phyloP scores from a whole-genome alignment of 2,888 invertebrate genomes.

The Polylopha cassiicola region DNA sequence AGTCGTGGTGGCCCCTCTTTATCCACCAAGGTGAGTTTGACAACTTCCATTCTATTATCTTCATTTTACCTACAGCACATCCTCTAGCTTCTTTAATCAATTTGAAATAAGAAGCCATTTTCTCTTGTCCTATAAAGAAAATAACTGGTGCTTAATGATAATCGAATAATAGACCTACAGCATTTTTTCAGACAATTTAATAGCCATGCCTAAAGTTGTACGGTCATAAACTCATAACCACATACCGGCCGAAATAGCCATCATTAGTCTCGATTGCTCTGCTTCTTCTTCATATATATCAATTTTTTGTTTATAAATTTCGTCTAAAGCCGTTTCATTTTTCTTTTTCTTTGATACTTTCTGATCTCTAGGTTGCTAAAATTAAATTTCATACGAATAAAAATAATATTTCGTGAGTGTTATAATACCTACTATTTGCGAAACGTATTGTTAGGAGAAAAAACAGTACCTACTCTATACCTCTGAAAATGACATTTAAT shows the following conservation, averaged over 20 bases:
- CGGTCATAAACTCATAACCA: too few species aligned
- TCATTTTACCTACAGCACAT: conserved; percentile 52
- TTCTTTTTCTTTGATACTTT: too few species aligned
- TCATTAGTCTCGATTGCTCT: conserved; percentile 66
- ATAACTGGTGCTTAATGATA: neutral
- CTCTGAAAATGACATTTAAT: conserved; percentile 5
- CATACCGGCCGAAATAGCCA: conserved; percentile 62
- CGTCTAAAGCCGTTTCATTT: conserved; percentile 29
- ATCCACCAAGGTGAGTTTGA: conserved; percentile 62
- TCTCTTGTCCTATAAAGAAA: conserved; percentile 62
- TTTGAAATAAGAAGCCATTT: conserved; percentile 62
- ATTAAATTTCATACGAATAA: too few species aligned
- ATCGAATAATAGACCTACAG: too few species aligned
- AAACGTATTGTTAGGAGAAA: too few species aligned
- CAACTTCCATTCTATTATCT: conserved; percentile 71
- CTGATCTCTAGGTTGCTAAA: too few species aligned
- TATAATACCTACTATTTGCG: too few species aligned
- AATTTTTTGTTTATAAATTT: conserved; percentile 34
- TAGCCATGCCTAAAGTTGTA: too few species aligned
- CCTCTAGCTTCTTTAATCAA: conserved; percentile 50
- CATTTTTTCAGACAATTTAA: too few species aligned
- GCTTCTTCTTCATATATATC: conserved; percentile 57
- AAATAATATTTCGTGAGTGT: too few species aligned
- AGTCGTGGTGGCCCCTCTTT: conserved; percentile 41
- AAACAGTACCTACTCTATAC: too few species aligned